Conservation (phyloP, 2,797 vertebrate genomes). For the Sphenodon punctatus region DNA sequence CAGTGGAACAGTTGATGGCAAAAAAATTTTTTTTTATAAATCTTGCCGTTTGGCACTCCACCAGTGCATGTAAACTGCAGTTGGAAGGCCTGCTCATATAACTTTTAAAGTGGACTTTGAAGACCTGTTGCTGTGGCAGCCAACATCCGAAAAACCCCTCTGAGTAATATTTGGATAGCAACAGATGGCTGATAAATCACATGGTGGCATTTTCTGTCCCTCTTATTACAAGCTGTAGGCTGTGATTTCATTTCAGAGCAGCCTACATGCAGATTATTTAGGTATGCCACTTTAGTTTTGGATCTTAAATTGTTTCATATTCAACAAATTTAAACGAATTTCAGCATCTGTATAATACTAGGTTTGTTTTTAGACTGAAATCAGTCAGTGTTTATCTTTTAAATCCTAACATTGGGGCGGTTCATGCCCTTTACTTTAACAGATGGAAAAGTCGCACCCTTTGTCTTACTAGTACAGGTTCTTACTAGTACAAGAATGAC, state of each 20-base stretch:
- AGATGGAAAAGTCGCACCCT: too few relatives aligned
- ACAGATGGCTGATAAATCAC: conserved; percentile 47
- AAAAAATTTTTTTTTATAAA: too few relatives aligned
- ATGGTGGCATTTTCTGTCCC: conserved; percentile 10
- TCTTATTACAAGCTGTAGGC: background rate
- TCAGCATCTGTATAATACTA: background rate
- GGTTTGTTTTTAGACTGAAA: background rate
- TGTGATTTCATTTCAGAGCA: conserved; percentile 19
- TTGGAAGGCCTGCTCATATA: conserved; percentile 18
- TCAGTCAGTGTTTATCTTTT: too few relatives aligned
- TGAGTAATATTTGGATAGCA: conserved; percentile 25
- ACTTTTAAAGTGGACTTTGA: conserved; percentile 24
- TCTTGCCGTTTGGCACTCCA: too few relatives aligned
- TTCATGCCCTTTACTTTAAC: too few relatives aligned
- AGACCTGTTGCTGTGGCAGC: conserved; percentile 70
- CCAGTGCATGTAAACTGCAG: background rate
- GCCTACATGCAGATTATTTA: background rate
- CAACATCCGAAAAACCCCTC: conserved; percentile 26
- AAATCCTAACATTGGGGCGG: background rate
- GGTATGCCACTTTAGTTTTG: background rate
- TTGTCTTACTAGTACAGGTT: too few relatives aligned
- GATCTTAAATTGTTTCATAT: background rate
- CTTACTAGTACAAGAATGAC: too few relatives aligned
- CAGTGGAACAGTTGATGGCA: background rate
- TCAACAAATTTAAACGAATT: background rate